Evolutionary conservation across 2,113 vertebrate species (phyloP).

Genomic region (Nerophis lumbriciformis): DNA sequence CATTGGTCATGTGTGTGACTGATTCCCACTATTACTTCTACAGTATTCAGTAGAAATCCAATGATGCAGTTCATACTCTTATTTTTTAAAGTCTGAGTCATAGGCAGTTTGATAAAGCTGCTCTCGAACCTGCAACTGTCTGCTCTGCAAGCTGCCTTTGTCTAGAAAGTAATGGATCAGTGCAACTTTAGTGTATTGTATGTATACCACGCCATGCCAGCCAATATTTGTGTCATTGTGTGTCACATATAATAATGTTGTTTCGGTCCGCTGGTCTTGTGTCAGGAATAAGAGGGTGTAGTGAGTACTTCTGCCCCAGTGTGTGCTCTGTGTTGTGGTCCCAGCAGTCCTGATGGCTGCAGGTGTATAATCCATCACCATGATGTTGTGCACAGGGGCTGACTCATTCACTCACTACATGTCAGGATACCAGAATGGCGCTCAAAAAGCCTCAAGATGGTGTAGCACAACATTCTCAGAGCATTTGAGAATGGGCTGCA

Average conservation of each 20-base stretch:
- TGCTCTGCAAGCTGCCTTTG: neutral
- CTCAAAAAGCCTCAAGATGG: slow-evolving; percentile 37
- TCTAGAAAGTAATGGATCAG: neutral
- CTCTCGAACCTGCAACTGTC: neutral
- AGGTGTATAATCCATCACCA: slow-evolving; percentile 65
- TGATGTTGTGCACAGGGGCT: slow-evolving; percentile 34
- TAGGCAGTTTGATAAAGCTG: too few relatives aligned
- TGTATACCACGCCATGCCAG: slow-evolving; percentile 1
- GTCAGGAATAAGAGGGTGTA: slow-evolving; percentile 43
- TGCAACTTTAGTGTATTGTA: slow-evolving; percentile 1
- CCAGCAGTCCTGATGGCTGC: slow-evolving; percentile 49
- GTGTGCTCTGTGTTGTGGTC: slow-evolving; percentile 35
- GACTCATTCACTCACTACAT: slow-evolving; percentile 35
- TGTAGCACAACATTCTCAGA: neutral
- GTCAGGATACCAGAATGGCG: slow-evolving; percentile 35
- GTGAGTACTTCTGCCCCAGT: slow-evolving; percentile 37
- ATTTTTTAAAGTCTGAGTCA: too few relatives aligned
- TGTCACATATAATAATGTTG: slow-evolving; percentile 16
- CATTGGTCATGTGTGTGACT: too few relatives aligned
- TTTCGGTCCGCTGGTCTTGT: slow-evolving; percentile 37
- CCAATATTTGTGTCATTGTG: slow-evolving; percentile 1
- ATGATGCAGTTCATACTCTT: neutral
- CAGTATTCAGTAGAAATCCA: too few relatives aligned
- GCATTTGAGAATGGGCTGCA: neutral
- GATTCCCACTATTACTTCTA: neutral